A percentile compares a stretch with the other conserved stretches of the same genome.
phyloP scores from a whole-genome alignment of 2,888 invertebrate genomes.

The Hirudinaria manillensis region DNA sequence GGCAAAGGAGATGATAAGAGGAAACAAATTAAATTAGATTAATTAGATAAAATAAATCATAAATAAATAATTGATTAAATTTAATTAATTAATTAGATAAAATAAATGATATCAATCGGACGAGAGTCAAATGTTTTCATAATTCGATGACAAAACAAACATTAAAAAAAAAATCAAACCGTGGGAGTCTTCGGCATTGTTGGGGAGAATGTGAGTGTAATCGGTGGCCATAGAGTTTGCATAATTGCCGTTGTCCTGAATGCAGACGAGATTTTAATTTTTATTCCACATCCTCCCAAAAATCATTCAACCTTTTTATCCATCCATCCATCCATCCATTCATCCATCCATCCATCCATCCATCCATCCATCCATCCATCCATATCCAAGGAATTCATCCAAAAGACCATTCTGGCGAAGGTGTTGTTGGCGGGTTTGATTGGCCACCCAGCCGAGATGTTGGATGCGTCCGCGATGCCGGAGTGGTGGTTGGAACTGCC shows the following conservation, averaged over 20 bases:
- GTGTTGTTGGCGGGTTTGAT: conserved; percentile 10
- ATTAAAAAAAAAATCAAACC: not conserved
- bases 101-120: too few species aligned
- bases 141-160: not conserved
- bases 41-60: too few species aligned
- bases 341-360: too few species aligned
- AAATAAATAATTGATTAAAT: too few species aligned
- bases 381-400: too few species aligned
- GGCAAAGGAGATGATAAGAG: not conserved
- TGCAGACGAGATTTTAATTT: too few species aligned
- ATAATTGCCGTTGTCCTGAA: conserved; percentile 16
- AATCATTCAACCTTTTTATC: too few species aligned
- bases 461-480: conserved; percentile 10
- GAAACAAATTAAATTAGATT: not conserved
- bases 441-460: conserved; percentile 9
- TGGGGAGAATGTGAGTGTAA: conserved; percentile 14
- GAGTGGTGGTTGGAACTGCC: conserved; percentile 25
- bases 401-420: not conserved
- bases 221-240: conserved; percentile 16
- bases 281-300: too few species aligned
- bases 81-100: too few species aligned
- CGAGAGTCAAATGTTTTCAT: too few species aligned
- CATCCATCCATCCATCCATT: too few species aligned
- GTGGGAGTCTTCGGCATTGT: conserved; percentile 23
- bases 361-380: too few species aligned